Conservation (phyloP, 2,888 invertebrate species). For the Spisula solida region DNA sequence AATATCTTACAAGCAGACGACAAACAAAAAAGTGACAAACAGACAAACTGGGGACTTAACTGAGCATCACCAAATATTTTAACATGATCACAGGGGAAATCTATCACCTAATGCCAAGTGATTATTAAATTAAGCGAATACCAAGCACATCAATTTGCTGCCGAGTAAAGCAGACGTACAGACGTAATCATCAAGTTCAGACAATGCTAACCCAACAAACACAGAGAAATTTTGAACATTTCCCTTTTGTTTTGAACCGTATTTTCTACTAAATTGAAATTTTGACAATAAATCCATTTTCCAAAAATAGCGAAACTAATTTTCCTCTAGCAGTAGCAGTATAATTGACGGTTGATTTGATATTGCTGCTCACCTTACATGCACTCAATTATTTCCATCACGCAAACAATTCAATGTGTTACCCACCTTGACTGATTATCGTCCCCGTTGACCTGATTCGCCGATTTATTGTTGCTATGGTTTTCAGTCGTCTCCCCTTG, state of each 20-base stretch:
- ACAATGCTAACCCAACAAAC: neutral
- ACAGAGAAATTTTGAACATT: too few species aligned
- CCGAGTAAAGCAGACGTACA: neutral
- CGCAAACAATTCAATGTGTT: neutral
- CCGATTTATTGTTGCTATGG: slow-evolving; percentile 58
- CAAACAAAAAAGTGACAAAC: slow-evolving; percentile 20
- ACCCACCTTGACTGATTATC: slow-evolving; percentile 80
- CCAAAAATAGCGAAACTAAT: too few species aligned
- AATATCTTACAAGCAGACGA: neutral
- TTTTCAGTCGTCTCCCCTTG: slow-evolving; percentile 75
- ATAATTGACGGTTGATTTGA: too few species aligned
- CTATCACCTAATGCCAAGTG: neutral
- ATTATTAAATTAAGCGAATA: slow-evolving; percentile 4
- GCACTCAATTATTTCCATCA: too few species aligned
- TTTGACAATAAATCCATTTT: too few species aligned
- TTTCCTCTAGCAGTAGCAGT: too few species aligned
- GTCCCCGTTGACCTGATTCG: slow-evolving; percentile 78
- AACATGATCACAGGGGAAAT: neutral
- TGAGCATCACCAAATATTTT: neutral
- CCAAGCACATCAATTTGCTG: neutral
- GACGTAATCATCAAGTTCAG: neutral
- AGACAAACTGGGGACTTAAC: slow-evolving; percentile 6
- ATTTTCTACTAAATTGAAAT: too few species aligned
- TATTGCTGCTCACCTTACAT: too few species aligned
- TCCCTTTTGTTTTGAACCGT: too few species aligned